phyloP scores from a whole-genome alignment of 1,140 invertebrate species.

The Melanaphis sacchari region DNA sequence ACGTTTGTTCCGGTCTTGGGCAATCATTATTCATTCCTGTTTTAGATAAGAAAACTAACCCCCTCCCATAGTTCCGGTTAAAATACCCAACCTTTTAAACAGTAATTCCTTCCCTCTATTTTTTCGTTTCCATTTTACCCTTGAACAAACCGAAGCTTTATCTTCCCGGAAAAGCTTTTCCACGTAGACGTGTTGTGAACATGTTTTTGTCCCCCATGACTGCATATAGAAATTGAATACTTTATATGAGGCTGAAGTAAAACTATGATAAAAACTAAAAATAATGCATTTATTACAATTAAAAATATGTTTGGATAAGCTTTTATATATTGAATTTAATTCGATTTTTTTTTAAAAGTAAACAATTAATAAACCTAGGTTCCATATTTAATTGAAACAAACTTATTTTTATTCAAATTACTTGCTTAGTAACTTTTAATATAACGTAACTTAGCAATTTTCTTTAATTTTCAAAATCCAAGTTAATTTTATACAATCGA shows the following conservation, averaged over 20 bases:
- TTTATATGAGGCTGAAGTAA: not conserved
- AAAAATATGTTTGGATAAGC: not conserved
- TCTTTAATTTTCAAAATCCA: no score
- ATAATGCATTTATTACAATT: not conserved
- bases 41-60: slow-evolving; percentile 52
- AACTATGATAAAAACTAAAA: not conserved
- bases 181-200: slow-evolving; percentile 41
- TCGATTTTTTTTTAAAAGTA: no score
- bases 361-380: no score
- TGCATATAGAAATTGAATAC: not conserved
- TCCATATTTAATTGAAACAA: no score
- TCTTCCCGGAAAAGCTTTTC: slow-evolving; percentile 46
- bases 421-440: no score
- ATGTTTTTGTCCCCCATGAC: not conserved
- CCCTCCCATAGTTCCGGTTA: slow-evolving; percentile 37
- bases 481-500: not conserved
- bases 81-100: slow-evolving; percentile 46
- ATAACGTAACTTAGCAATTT: no score
- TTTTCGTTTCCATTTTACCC: not conserved
- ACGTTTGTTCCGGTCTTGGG: slow-evolving; percentile 40
- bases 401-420: no score
- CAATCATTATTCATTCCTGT: slow-evolving; percentile 54
- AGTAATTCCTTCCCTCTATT: not conserved
- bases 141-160: slow-evolving; percentile 26
- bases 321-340: not conserved